These are phyloP conservation scores for Cephalotes varians DNA, from an alignment of 2,888 invertebrate genomes.

Conservation along the genomic window DNA sequence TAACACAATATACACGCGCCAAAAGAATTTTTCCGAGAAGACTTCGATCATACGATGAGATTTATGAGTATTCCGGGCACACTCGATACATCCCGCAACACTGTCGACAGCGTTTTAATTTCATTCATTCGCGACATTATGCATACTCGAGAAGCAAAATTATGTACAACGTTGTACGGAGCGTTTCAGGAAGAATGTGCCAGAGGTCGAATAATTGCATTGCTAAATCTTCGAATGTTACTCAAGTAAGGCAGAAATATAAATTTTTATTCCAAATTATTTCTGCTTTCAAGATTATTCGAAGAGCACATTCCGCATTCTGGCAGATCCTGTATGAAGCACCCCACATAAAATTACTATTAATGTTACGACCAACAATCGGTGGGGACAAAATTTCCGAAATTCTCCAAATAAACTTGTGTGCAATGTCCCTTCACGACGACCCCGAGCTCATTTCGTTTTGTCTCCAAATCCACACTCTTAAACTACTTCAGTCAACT, in stretches of 20 bases:
- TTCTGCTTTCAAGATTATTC: conserved; percentile 1
- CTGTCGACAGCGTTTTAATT: conserved; percentile 4
- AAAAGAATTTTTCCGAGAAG: background rate
- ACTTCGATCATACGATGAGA: background rate
- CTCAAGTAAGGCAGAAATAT: background rate
- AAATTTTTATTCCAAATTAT: background rate
- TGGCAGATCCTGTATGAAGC: conserved; percentile 18
- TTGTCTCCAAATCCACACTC: conserved; percentile 16
- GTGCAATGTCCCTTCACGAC: conserved; percentile 41
- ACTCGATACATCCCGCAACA: background rate
- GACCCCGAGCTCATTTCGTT: conserved; percentile 26
- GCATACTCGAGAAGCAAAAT: conserved; percentile 64
- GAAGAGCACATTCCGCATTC: background rate
- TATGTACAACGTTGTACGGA: conserved; percentile 73
- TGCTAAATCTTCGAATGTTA: conserved; percentile 1
- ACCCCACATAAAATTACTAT: conserved; percentile 57
- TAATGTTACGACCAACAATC: conserved; percentile 53
- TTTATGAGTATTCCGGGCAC: conserved; percentile 1
- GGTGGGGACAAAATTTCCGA: conserved; percentile 43
- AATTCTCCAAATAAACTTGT: conserved; percentile 54
- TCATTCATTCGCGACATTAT: conserved; percentile 53
- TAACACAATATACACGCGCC: background rate
- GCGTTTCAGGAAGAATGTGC: conserved; percentile 20
- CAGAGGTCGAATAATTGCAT: background rate
- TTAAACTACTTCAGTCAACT: conserved; percentile 17